phyloP scores from a whole-genome alignment of 2,113 vertebrate genomes.

The Microtus richardsoni region DNA sequence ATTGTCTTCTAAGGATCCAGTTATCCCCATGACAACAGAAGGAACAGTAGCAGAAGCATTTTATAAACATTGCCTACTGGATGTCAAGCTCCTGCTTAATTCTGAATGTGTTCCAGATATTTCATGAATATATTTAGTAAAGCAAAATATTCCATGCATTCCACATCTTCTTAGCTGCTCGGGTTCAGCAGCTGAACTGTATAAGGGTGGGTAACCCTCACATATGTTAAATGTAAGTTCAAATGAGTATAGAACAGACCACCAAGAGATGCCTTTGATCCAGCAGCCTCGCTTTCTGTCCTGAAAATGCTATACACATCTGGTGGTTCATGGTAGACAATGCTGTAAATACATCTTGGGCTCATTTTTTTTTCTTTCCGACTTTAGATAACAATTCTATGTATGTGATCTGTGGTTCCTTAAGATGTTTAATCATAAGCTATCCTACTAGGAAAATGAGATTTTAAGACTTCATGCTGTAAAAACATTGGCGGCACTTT shows the following conservation, averaged over 20 bases:
- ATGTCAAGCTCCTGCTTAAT: constrained; percentile 46
- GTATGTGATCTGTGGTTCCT: background rate
- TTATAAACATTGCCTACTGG: constrained; percentile 4
- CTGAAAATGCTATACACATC: background rate
- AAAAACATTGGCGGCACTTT: background rate
- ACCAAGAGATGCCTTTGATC: constrained; percentile 13
- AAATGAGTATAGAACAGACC: constrained; percentile 50
- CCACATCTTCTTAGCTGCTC: constrained; percentile 32
- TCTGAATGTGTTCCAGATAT: background rate
- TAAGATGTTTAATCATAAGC: background rate
- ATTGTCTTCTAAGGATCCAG: background rate
- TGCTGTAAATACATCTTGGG: background rate
- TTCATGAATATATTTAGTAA: constrained; percentile 19
- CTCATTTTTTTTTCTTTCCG: constrained; percentile 46
- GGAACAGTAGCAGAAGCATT: background rate
- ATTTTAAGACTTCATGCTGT: background rate
- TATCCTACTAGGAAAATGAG: constrained; percentile 14
- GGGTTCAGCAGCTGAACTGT: constrained; percentile 13
- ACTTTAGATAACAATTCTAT: background rate
- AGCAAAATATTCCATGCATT: constrained; percentile 43
- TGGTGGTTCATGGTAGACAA: constrained; percentile 73
- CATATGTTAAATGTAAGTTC: constrained; percentile 36
- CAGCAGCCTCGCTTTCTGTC: background rate
- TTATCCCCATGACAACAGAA: background rate
- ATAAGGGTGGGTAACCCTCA: constrained; percentile 10